Percentiles rank a stretch among this genome's conserved stretches.
These are phyloP conservation scores for Xenopus borealis DNA, from an alignment of 2,113 vertebrate species.

Conservation along the genomic window DNA sequence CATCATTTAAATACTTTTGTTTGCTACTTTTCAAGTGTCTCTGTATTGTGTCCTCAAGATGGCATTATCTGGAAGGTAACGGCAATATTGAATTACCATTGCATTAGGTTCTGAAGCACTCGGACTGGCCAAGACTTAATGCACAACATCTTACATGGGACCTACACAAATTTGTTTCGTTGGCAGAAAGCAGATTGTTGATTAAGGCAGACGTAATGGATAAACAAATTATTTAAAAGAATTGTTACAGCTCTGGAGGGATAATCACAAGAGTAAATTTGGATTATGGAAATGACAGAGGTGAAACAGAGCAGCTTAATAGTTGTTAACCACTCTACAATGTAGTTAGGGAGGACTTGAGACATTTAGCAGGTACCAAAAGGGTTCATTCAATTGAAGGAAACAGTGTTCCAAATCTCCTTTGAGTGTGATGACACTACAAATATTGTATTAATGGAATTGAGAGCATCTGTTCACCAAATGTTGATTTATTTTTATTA, in stretches of 20 bases:
- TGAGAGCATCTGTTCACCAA: slow-evolving; percentile 8
- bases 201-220: slow-evolving; percentile 38
- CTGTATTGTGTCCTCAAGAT: slow-evolving; percentile 25
- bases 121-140: slow-evolving; percentile 35
- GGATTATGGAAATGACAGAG: slow-evolving; percentile 35
- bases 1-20: slow-evolving; percentile 39
- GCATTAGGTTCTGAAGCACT: slow-evolving; percentile 37
- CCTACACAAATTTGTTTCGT: slow-evolving; percentile 23
- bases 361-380: slow-evolving; percentile 29
- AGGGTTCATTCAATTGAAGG: slow-evolving; percentile 24
- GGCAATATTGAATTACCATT: slow-evolving; percentile 38
- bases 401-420: slow-evolving; percentile 13
- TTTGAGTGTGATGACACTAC: slow-evolving; percentile 1
- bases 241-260: slow-evolving; percentile 28
- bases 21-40: slow-evolving; percentile 25
- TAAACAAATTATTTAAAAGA: slow-evolving; percentile 46
- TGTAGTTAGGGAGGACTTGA: slow-evolving; percentile 11
- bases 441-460: slow-evolving; percentile 30
- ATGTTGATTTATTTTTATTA: slow-evolving; percentile 18
- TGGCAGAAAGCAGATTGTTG: slow-evolving; percentile 45
- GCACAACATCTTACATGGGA: slow-evolving; percentile 28
- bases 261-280: slow-evolving; percentile 39
- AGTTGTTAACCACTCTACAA: slow-evolving; percentile 7
- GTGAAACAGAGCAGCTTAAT: slow-evolving; percentile 34
- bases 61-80: slow-evolving; percentile 32